Evolutionary conservation across 2,797 vertebrate species (phyloP).

Genomic region (Schizopygopsis pylzovi): DNA sequence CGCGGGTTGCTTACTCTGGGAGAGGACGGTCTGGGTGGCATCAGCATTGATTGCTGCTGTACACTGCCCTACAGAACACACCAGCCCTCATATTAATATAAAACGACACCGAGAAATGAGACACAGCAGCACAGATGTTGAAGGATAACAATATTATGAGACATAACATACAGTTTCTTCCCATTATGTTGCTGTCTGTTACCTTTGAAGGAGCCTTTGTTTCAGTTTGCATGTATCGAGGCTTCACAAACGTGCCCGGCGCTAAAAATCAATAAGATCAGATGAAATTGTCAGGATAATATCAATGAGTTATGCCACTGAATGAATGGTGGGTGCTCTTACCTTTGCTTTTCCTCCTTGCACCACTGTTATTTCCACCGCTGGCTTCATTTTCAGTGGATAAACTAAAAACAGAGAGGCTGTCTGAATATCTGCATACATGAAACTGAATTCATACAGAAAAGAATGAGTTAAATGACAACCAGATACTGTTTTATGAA

Average conservation of each 20-base stretch:
- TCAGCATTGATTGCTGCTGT: conserved; percentile 64
- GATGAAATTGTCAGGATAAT: background rate
- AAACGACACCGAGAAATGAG: background rate
- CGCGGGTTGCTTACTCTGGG: conserved; percentile 54
- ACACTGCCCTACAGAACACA: conserved; percentile 21
- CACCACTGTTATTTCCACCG: conserved; percentile 68
- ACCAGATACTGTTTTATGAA: background rate
- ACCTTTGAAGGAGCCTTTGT: conserved; percentile 78
- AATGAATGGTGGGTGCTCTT: conserved; percentile 44
- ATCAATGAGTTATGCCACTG: background rate
- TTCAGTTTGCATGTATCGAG: conserved; percentile 83
- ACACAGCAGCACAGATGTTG: background rate
- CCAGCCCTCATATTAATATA: background rate
- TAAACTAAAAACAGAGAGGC: conserved; percentile 60
- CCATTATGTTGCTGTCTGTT: conserved; percentile 10
- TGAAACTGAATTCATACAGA: background rate
- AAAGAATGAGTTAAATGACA: background rate
- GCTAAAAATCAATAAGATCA: conserved; percentile 57
- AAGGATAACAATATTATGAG: background rate
- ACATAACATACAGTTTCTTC: background rate
- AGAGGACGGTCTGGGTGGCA: conserved; percentile 65
- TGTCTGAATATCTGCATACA: background rate
- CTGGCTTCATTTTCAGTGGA: conserved; percentile 64
- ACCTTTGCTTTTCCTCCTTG: conserved; percentile 77
- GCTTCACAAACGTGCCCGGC: conserved; percentile 79